phyloP scores from a whole-genome alignment of 2,888 invertebrate species.

The Drosophila kokeensis region DNA sequence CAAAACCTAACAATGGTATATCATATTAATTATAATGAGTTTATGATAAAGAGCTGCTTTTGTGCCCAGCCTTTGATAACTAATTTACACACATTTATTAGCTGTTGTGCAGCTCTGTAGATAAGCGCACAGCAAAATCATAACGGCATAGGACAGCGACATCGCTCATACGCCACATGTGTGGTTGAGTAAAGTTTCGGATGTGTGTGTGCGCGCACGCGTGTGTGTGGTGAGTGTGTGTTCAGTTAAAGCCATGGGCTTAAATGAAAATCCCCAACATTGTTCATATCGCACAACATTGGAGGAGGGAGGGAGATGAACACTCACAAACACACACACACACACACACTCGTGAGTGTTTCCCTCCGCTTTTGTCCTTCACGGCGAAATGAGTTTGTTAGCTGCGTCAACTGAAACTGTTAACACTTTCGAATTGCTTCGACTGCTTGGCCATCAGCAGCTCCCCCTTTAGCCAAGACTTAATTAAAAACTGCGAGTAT shows the following conservation, averaged over 20 bases:
- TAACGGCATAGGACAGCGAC: constrained; percentile 24
- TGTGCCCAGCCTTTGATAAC: constrained; percentile 63
- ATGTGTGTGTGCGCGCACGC: constrained; percentile 11
- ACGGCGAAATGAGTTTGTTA: constrained; percentile 61
- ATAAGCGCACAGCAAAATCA: constrained; percentile 55
- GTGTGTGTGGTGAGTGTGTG: constrained; percentile 5
- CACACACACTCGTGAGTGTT: constrained; percentile 5
- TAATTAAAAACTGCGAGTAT: constrained; percentile 70
- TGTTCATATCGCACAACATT: constrained; percentile 60
- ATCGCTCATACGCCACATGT: constrained; percentile 74
- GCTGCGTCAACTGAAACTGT: constrained; percentile 63
- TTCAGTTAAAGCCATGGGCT: constrained; percentile 61
- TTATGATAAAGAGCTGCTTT: constrained; percentile 68
- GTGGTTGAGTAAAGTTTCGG: constrained; percentile 34
- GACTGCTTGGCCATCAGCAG: constrained; percentile 56
- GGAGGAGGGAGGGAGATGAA: background rate
- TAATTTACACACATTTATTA: constrained; percentile 80
- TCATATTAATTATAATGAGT: constrained; percentile 73
- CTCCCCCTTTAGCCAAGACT: constrained; percentile 37
- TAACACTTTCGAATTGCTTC: constrained; percentile 61
- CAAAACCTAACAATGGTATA: constrained; percentile 27
- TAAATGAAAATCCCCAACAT: constrained; percentile 69
- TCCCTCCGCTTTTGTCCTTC: constrained; percentile 22
- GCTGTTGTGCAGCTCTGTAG: constrained; percentile 72
- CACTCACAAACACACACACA: constrained; percentile 5